Percentiles rank a stretch among this genome's conserved stretches.
Conservation (phyloP, 1,140 invertebrate genomes). For the Nasonia longicornis region DNA sequence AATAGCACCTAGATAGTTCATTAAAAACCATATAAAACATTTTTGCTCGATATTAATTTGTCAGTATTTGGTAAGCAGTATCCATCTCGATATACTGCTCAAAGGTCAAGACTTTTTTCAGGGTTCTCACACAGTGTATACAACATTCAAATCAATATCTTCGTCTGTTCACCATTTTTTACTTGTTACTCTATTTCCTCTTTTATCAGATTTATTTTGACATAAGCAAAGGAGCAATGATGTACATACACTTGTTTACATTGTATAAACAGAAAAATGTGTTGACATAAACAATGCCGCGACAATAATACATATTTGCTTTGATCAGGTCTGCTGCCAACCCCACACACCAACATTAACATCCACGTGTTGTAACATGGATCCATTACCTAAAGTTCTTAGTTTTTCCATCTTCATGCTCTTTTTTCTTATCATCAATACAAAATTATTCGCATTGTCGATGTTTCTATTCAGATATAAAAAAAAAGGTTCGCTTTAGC, state of each 20-base stretch:
- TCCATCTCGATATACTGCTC: too few species aligned
- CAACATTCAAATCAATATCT: background rate
- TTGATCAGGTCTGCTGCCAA: conserved; percentile 59
- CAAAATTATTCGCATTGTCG: background rate
- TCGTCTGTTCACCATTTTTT: background rate
- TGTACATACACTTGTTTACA: conserved; percentile 1
- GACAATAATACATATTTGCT: conserved; percentile 47
- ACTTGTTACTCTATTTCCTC: background rate
- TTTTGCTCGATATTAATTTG: too few species aligned
- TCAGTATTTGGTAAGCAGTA: too few species aligned
- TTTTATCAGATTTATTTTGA: background rate
- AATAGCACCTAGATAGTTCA: too few species aligned
- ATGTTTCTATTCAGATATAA: background rate
- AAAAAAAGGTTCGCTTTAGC: background rate
- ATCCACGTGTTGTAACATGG: conserved; percentile 50
- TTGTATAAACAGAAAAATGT: conserved; percentile 6
- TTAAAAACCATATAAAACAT: too few species aligned
- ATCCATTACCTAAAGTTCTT: conserved; percentile 22
- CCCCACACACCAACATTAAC: conserved; percentile 46
- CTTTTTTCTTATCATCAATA: background rate
- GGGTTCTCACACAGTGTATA: background rate
- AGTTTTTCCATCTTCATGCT: conserved; percentile 2
- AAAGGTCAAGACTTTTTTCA: background rate
- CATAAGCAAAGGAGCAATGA: background rate
- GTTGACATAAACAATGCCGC: conserved; percentile 11